phyloP scores from a whole-genome alignment of 2,888 invertebrate species.

The Tipula unca region DNA sequence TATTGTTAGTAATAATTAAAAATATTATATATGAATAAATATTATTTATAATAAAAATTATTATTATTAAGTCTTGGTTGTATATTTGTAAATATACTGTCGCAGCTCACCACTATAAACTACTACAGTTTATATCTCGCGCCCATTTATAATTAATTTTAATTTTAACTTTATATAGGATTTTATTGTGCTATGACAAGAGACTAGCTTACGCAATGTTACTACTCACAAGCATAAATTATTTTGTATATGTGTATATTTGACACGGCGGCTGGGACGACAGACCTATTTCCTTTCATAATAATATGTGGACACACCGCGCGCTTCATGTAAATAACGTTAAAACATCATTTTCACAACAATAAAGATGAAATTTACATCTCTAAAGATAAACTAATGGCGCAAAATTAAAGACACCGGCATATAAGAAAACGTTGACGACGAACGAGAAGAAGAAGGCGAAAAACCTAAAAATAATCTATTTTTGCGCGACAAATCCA shows the following conservation, averaged over 20 bases:
- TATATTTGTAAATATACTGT: background rate
- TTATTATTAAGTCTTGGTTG: background rate
- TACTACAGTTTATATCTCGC: background rate
- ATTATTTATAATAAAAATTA: background rate
- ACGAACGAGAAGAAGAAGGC: background rate
- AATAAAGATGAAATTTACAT: background rate
- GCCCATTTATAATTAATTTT: background rate
- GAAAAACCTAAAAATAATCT: slow-evolving; percentile 4
- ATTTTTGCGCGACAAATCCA: slow-evolving; percentile 4
- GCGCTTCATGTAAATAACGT: background rate
- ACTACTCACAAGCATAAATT: background rate
- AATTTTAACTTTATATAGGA: no score
- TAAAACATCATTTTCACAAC: no score
- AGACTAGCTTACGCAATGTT: background rate
- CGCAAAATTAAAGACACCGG: background rate
- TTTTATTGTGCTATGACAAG: background rate
- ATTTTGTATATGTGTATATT: background rate
- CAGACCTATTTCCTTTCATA: background rate
- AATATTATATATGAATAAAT: background rate
- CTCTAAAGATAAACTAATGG: background rate
- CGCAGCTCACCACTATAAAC: background rate
- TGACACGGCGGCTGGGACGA: background rate
- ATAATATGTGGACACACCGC: background rate
- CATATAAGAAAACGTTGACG: background rate
- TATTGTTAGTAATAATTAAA: background rate